Percentiles rank a stretch among this genome's conserved stretches.
phyloP scores from a whole-genome alignment of 1,140 invertebrate species.

The Trypoxylus dichotomus region DNA sequence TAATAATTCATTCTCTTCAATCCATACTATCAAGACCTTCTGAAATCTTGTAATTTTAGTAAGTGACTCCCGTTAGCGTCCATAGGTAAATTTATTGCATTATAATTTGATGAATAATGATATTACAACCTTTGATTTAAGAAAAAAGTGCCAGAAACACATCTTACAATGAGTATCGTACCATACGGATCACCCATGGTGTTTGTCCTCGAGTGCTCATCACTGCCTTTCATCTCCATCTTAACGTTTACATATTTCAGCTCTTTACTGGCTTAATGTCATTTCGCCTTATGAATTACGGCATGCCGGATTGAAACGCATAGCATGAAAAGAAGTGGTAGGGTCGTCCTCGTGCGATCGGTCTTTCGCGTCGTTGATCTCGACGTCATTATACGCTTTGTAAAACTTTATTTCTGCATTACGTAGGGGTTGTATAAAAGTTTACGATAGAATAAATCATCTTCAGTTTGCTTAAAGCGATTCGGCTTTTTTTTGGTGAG shows the following conservation, averaged over 20 bases:
- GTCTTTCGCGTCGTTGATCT: slow-evolving; percentile 10
- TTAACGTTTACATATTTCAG: slow-evolving; percentile 21
- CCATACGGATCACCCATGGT: neutral
- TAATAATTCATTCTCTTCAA: too few species aligned
- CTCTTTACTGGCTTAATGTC: neutral
- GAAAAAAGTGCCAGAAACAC: too few species aligned
- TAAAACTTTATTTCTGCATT: slow-evolving; percentile 26
- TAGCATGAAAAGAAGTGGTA: neutral
- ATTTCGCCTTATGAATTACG: slow-evolving; percentile 13
- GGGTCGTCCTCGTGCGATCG: neutral
- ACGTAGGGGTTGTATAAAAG: slow-evolving; percentile 1
- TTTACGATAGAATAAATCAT: slow-evolving; percentile 21
- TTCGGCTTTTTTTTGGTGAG: neutral
- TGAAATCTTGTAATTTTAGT: too few species aligned
- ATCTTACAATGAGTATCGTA: too few species aligned
- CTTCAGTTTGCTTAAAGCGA: slow-evolving; percentile 6
- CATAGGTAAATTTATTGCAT: neutral
- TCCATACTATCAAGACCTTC: too few species aligned
- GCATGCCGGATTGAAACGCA: neutral
- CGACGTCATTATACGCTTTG: slow-evolving; percentile 18
- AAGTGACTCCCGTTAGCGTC: too few species aligned
- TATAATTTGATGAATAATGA: neutral
- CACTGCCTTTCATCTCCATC: slow-evolving; percentile 10
- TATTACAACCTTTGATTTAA: neutral
- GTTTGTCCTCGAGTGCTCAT: neutral